Base-by-base conservation (phyloP, 2,797 vertebrate species). In the Okamejei kenojei region DNA sequence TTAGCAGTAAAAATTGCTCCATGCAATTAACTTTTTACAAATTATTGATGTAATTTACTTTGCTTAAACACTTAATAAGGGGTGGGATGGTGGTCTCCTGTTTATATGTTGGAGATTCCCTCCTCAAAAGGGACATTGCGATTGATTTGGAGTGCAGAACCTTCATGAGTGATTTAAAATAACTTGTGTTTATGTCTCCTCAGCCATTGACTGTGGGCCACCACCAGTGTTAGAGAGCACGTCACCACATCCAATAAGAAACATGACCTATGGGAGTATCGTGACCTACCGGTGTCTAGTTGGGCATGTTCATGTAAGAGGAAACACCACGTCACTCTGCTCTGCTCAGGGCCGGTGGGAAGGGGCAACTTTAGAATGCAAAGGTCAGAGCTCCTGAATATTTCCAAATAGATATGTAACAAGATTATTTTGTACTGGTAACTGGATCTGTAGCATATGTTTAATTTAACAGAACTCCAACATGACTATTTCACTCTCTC, bases 151-250 rank as follows among this genome's bases (percentile, higher is more conserved):
- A 45, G 45, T 45, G 45, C 54, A 86, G 17, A n/a, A 15, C 82
- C 29, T 58, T 61, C 9, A 86, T 7, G n/a, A 29, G 21, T 63
- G 63, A 63, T n/a, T 61, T 63, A 90, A 68, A 65, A 11, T 32
- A 32, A 54, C 80, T 65, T 32, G 58, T 17, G 11, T 88, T n/a
- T 65, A 21, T 88, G 0, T 88, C 84, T 88, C 84, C 84, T 88
- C 84, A 88, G 84, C 54, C n/a, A 61, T 88, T 88, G 84, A 88
- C 11, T 88, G 84, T 88, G 84, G 84, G 17, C 65, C 84, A 65
- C 84, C 61, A 65, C 61, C 84, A 65, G 29, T 7, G 13, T 63
- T 88, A 61, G 58, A 32, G n/a, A 88, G 65, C 61, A 65, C 84
- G n/a, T 5, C 17, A 29, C 29, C 1, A 17, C 1, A 65, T 32